A percentile compares a stretch with the other conserved stretches of the same genome.
These are phyloP conservation scores for Psettodes erumei DNA, from an alignment of 2,113 vertebrate genomes.

Conservation along the genomic window DNA sequence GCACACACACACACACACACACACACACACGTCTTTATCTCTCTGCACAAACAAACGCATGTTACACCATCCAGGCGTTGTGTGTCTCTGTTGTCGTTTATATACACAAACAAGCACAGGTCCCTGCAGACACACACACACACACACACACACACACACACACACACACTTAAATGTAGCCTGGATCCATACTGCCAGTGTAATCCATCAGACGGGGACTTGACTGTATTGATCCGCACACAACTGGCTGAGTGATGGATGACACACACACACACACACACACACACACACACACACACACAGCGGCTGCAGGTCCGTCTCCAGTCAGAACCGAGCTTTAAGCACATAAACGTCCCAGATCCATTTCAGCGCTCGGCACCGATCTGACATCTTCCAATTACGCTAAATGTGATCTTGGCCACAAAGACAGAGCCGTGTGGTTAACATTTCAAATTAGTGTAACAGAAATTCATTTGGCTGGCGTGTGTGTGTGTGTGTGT, in stretches of 20 bases:
- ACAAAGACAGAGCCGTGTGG: neutral
- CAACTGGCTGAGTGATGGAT: conserved; percentile 15
- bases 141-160: neutral
- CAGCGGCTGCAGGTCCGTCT: neutral
- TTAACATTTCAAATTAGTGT: neutral
- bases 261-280: neutral
- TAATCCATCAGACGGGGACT: conserved; percentile 36
- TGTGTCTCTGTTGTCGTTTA: conserved; percentile 26
- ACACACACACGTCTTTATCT: too few relatives aligned
- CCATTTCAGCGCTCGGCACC: neutral
- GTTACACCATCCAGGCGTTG: too few relatives aligned
- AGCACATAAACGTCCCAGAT: conserved; percentile 11
- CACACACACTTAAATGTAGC: conserved; percentile 24
- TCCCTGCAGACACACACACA: neutral
- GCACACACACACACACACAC: conserved; percentile 19
- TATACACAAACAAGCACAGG: neutral
- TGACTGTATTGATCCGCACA: conserved; percentile 45
- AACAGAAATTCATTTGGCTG: neutral
- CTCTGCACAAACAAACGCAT: too few relatives aligned
- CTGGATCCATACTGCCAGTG: conserved; percentile 29
- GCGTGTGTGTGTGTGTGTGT: too few relatives aligned
- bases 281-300: too few relatives aligned
- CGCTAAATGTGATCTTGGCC: neutral
- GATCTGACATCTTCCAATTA: neutral
- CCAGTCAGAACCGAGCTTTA: too few relatives aligned